Percentiles rank a stretch among this genome's conserved stretches.
Conservation (phyloP, 1,140 invertebrate species). For the Phymorhynchus buccinoides region DNA sequence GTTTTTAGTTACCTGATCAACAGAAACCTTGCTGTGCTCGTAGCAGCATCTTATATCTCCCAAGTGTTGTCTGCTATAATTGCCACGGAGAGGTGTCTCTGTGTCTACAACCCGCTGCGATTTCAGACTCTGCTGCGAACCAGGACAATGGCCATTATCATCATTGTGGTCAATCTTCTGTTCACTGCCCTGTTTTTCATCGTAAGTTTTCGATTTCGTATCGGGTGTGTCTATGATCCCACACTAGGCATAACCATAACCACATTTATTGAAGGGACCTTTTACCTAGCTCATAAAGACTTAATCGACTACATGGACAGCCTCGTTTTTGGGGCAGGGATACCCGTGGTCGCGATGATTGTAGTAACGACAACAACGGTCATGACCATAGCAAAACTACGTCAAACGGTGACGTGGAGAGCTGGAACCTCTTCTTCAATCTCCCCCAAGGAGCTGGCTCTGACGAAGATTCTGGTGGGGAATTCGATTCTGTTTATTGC, state of each 20-base stretch:
- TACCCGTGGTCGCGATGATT: not conserved
- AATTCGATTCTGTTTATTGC: not conserved
- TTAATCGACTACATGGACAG: constrained; percentile 1
- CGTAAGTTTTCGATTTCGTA: not conserved
- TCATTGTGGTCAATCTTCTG: not conserved
- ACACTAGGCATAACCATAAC: not conserved
- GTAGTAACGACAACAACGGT: not conserved
- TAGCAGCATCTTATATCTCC: not conserved
- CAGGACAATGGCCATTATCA: not conserved
- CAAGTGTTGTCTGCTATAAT: constrained; percentile 22
- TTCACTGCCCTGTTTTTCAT: not conserved
- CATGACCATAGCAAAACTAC: not conserved
- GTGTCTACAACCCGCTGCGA: constrained; percentile 10
- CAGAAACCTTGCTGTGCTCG: not conserved
- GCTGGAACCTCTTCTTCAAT: not conserved
- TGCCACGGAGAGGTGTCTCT: constrained; percentile 25
- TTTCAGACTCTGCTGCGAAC: constrained; percentile 8
- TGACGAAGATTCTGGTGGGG: constrained; percentile 19
- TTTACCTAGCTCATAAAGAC: not conserved
- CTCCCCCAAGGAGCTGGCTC: not conserved
- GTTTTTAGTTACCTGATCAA: not conserved
- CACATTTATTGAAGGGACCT: not conserved
- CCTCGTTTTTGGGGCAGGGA: not conserved
- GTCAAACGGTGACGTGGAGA: not conserved
- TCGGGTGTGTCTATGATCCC: not conserved